These are phyloP conservation scores for Coptodon bakossiorum DNA, from an alignment of 2,113 vertebrate species.

Conservation along the genomic window DNA sequence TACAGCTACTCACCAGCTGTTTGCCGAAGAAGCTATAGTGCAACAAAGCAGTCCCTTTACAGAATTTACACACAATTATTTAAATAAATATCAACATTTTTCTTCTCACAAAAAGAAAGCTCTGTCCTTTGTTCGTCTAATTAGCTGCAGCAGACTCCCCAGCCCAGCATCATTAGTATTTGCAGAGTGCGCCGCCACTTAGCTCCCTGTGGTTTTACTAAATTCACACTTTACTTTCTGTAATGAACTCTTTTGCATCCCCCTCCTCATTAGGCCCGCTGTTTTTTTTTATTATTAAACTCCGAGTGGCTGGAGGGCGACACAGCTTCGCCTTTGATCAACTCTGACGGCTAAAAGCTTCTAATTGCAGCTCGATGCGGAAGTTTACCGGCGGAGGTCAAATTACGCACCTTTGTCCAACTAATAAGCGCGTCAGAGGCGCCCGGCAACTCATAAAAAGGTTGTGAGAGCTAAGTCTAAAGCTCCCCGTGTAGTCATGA, in stretches of 20 bases:
- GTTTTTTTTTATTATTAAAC: neutral
- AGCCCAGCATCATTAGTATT: constrained; percentile 41
- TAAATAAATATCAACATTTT: neutral
- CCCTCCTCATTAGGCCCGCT: constrained; percentile 26
- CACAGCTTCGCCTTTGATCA: constrained; percentile 22
- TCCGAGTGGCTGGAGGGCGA: neutral
- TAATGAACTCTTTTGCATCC: constrained; percentile 47
- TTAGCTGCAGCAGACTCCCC: constrained; percentile 13
- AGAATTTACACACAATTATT: neutral
- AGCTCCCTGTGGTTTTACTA: constrained; percentile 50
- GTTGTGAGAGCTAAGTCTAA: neutral
- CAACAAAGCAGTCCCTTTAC: neutral
- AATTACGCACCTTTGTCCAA: neutral
- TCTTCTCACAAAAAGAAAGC: neutral
- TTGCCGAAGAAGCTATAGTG: neutral
- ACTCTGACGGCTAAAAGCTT: constrained; percentile 8
- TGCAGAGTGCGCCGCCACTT: constrained; percentile 20
- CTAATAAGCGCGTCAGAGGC: neutral
- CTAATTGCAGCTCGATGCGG: neutral
- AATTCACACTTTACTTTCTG: constrained; percentile 46
- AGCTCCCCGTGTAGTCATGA: neutral
- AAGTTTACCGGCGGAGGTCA: neutral
- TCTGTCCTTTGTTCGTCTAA: constrained; percentile 20
- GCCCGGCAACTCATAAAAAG: neutral
- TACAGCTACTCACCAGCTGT: neutral